Conservation (phyloP, 2,888 invertebrate genomes). For the Drosophila nigricruria region DNA sequence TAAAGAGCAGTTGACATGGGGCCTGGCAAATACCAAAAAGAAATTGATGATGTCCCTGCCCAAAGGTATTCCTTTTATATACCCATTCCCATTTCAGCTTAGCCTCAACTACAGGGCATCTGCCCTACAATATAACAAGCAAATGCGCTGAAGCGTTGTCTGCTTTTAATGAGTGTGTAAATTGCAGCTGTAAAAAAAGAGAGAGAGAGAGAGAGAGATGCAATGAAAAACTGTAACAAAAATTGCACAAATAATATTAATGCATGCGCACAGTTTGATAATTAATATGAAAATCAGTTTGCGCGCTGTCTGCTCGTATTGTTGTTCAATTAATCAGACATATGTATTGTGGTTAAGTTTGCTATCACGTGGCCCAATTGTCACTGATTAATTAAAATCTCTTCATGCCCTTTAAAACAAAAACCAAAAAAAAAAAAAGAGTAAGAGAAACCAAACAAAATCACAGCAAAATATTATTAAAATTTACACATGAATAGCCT, state of each 20-base stretch:
- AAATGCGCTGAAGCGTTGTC: conserved; percentile 33
- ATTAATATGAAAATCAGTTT: conserved; percentile 70
- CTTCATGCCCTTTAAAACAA: conserved; percentile 1
- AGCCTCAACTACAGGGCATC: background rate
- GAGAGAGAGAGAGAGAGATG: background rate
- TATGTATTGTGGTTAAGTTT: conserved; percentile 46
- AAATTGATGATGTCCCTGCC: no score
- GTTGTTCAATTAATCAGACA: conserved; percentile 69
- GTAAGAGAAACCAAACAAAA: background rate
- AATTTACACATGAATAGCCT: background rate
- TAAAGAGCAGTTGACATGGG: no score
- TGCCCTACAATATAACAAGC: background rate
- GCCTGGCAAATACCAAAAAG: no score
- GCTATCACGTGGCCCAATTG: conserved; percentile 37
- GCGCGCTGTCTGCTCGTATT: conserved; percentile 48
- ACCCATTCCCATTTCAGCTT: background rate
- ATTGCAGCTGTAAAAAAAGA: conserved; percentile 28
- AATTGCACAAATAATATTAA: conserved; percentile 37
- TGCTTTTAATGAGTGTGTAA: conserved; percentile 64
- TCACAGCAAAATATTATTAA: conserved; percentile 1
- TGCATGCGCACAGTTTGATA: conserved; percentile 58
- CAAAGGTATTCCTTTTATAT: no score
- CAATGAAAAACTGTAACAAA: conserved; percentile 21
- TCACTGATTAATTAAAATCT: conserved; percentile 72
- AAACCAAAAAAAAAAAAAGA: background rate